These are phyloP conservation scores for Acleris literana DNA, from an alignment of 2,888 invertebrate genomes.

Conservation along the genomic window DNA sequence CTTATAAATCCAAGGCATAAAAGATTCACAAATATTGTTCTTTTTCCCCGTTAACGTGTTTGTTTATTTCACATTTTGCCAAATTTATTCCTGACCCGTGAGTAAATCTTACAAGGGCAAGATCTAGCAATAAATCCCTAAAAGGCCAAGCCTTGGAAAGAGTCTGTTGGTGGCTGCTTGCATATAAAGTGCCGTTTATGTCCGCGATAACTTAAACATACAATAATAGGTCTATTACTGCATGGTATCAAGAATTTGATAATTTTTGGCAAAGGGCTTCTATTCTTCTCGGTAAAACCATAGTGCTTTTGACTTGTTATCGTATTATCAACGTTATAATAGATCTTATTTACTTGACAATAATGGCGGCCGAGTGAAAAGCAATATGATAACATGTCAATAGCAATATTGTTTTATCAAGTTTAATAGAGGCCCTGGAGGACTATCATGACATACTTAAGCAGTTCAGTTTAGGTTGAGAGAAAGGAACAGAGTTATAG, in stretches of 20 bases:
- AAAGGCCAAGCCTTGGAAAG: constrained; percentile 10
- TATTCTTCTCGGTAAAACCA: not conserved
- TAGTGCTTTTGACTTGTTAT: too few relatives aligned
- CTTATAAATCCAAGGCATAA: not conserved
- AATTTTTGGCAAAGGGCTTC: not conserved
- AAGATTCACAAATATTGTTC: constrained; percentile 18
- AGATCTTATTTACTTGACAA: too few relatives aligned
- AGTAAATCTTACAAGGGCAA: constrained; percentile 30
- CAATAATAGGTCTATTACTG: constrained; percentile 16
- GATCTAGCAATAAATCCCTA: constrained; percentile 31
- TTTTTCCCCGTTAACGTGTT: constrained; percentile 9
- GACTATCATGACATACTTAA: too few relatives aligned
- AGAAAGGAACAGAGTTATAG: too few relatives aligned
- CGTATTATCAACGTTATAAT: too few relatives aligned
- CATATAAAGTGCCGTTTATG: constrained; percentile 33
- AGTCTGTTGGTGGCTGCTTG: constrained; percentile 20
- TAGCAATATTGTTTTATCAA: too few relatives aligned
- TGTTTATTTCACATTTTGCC: constrained; percentile 16
- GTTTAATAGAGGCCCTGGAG: too few relatives aligned
- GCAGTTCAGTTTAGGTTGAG: too few relatives aligned
- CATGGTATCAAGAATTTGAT: not conserved
- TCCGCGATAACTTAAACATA: constrained; percentile 21
- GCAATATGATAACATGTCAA: too few relatives aligned
- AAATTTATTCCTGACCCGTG: constrained; percentile 26
- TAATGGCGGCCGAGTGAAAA: too few relatives aligned